Percentiles rank a stretch among this genome's conserved stretches.
Conservation (phyloP, 2,113 vertebrate genomes). For the Corvus hawaiiensis region DNA sequence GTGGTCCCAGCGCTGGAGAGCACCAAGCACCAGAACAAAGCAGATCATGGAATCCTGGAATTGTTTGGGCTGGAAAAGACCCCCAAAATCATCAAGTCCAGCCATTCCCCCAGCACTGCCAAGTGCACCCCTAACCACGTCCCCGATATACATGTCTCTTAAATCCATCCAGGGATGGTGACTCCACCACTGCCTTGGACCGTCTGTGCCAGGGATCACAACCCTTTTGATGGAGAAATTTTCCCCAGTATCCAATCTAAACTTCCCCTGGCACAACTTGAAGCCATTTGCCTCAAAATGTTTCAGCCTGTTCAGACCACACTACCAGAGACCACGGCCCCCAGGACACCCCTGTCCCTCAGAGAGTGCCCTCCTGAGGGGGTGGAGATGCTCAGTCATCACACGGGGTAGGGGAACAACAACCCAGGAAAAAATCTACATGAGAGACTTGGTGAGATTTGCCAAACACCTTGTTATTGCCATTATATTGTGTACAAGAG, state of each 20-base stretch:
- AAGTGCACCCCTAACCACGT: too few relatives aligned
- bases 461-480: neutral
- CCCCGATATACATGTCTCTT: too few relatives aligned
- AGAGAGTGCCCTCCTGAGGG: neutral
- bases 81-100: neutral
- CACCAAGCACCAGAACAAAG: neutral
- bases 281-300: neutral
- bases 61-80: neutral
- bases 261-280: neutral
- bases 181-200: neutral
- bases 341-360: neutral
- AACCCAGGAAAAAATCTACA: neutral
- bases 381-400: neutral
- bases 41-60: neutral
- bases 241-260: neutral
- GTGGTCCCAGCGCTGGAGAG: neutral
- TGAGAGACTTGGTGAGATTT: neutral
- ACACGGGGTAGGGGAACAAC: neutral
- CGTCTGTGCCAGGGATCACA: neutral
- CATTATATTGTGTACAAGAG: neutral
- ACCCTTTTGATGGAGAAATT: neutral
- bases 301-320: neutral
- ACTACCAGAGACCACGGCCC: rapidly evolving
- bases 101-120: neutral
- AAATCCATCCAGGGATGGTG: neutral